Evolutionary conservation across 2,113 vertebrate species (phyloP).

Genomic region (Syngnathus floridae): DNA sequence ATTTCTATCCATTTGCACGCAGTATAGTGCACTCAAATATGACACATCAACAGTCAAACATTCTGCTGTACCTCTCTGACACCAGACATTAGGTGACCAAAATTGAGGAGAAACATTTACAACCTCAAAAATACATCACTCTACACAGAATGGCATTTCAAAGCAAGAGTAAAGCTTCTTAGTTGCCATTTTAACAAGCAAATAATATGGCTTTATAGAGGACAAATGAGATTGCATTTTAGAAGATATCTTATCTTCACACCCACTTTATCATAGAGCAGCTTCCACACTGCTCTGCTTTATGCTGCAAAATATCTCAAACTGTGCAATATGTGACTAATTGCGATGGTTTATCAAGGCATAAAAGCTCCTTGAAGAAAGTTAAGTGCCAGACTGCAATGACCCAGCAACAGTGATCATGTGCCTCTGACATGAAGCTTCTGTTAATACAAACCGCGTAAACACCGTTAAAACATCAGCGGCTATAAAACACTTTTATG

Average conservation of each 20-base stretch:
- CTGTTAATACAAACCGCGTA: slow-evolving; percentile 66
- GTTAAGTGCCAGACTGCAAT: slow-evolving; percentile 50
- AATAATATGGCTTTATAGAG: slow-evolving; percentile 42
- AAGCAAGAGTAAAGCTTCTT: slow-evolving; percentile 45
- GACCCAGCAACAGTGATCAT: slow-evolving; percentile 48
- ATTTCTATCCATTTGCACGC: neutral
- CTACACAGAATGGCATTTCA: slow-evolving; percentile 39
- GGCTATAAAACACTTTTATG: slow-evolving; percentile 72
- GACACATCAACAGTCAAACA: neutral
- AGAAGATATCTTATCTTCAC: slow-evolving; percentile 47
- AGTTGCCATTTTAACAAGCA: slow-evolving; percentile 53
- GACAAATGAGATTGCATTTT: slow-evolving; percentile 47
- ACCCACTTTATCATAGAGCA: slow-evolving; percentile 47
- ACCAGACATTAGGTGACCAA: slow-evolving; percentile 8
- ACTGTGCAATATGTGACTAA: slow-evolving; percentile 63
- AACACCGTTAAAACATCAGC: slow-evolving; percentile 74
- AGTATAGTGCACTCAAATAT: neutral
- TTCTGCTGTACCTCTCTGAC: neutral
- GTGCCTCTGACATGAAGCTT: slow-evolving; percentile 48
- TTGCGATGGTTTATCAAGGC: slow-evolving; percentile 55
- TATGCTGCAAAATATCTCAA: slow-evolving; percentile 56
- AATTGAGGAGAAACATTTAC: slow-evolving; percentile 17
- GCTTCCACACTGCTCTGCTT: slow-evolving; percentile 44
- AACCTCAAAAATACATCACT: slow-evolving; percentile 21
- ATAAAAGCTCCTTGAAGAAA: slow-evolving; percentile 55